These are phyloP conservation scores for Heliconius hewitsoni DNA, from an alignment of 1,140 invertebrate species.

Conservation along the genomic window DNA sequence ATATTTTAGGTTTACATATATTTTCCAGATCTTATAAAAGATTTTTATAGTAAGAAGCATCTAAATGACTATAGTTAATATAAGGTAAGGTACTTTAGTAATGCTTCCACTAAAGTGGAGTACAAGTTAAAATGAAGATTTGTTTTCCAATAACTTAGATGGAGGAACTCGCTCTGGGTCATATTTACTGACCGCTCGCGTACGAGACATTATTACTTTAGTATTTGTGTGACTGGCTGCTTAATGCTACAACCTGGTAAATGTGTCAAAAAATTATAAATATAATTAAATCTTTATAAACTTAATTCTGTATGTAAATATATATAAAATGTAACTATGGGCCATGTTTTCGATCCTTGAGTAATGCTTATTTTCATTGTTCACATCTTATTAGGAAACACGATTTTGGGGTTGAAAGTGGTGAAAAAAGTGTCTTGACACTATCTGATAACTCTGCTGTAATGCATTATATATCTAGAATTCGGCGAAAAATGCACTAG, in stretches of 20 bases:
- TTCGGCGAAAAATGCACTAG: no score
- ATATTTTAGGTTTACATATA: not conserved
- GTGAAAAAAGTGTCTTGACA: no score
- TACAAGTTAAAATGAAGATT: conserved; percentile 26
- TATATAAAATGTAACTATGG: no score
- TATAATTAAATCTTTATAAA: not conserved
- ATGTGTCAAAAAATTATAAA: not conserved
- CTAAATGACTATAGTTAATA: not conserved
- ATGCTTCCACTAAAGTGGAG: not conserved
- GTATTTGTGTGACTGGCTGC: conserved; percentile 32
- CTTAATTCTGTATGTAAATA: no score
- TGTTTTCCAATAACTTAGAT: conserved; percentile 31
- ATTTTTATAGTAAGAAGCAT: not conserved
- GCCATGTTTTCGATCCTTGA: no score
- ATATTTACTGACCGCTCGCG: conserved; percentile 35
- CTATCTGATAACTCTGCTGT: no score
- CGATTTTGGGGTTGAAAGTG: no score
- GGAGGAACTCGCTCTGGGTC: conserved; percentile 20
- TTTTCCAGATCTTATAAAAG: not conserved
- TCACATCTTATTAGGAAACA: no score
- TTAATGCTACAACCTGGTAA: conserved; percentile 19
- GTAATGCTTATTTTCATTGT: no score
- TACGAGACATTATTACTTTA: conserved; percentile 36
- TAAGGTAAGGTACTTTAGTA: not conserved
- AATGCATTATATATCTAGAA: no score